phyloP scores from a whole-genome alignment of 2,888 invertebrate genomes.

The Ophion obscuratus region DNA sequence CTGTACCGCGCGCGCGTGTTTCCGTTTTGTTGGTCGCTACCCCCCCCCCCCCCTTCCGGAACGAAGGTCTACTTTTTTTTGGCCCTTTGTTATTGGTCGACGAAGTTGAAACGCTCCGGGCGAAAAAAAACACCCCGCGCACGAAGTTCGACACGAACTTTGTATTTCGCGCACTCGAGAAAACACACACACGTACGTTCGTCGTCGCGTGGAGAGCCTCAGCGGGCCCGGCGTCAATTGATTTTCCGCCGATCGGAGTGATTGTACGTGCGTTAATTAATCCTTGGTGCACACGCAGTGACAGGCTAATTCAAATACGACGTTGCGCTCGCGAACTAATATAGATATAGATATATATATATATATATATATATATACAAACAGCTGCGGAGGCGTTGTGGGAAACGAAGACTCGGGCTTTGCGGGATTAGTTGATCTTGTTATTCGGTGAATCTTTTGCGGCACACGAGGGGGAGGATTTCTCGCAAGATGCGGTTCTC shows the following conservation, averaged over 20 bases:
- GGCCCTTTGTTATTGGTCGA: neutral
- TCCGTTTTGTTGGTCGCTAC: constrained; percentile 26
- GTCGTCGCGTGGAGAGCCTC: neutral
- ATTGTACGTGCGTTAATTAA: constrained; percentile 35
- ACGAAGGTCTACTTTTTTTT: neutral
- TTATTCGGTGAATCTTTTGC: neutral
- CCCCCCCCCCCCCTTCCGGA: constrained; percentile 14
- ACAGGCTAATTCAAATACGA: constrained; percentile 16
- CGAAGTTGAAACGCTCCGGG: neutral
- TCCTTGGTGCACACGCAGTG: constrained; percentile 54
- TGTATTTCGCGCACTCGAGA: constrained; percentile 38
- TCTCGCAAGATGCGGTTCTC: constrained; percentile 82
- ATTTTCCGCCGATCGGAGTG: constrained; percentile 40
- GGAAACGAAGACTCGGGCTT: neutral
- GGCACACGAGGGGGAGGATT: constrained; percentile 13
- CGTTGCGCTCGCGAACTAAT: constrained; percentile 48
- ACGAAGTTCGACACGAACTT: constrained; percentile 17
- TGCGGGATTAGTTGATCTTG: neutral
- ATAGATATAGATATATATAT: constrained; percentile 20
- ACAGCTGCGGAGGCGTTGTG: constrained; percentile 7
- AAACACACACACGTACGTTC: neutral
- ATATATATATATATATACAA: neutral
- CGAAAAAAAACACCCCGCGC: neutral
- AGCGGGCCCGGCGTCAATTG: constrained; percentile 30
- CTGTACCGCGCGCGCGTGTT: neutral